phyloP scores from a whole-genome alignment of 1,140 invertebrate species.

The Lanistes nyassanus region DNA sequence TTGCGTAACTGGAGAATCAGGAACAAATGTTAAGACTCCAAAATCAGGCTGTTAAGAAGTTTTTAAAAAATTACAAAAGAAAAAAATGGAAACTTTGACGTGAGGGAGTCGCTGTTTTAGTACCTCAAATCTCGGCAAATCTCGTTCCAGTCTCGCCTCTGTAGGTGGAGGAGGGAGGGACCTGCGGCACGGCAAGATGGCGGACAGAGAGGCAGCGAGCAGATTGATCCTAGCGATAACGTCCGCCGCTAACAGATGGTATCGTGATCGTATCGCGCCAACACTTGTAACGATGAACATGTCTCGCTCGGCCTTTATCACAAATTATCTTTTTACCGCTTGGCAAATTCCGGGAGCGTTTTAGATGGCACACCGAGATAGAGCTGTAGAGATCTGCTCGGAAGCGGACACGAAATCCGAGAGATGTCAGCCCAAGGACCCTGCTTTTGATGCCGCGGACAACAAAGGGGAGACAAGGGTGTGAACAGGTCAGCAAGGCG shows the following conservation, averaged over 20 bases:
- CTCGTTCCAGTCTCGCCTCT: no score
- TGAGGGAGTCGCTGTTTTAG: no score
- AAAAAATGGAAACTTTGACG: no score
- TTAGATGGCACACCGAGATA: neutral
- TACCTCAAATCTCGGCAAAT: no score
- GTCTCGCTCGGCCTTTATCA: conserved; percentile 16
- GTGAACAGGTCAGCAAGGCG: neutral
- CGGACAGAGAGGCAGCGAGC: no score
- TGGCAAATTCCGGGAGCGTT: neutral
- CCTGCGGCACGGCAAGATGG: no score
- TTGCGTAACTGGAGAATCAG: no score
- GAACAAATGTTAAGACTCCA: no score
- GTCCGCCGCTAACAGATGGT: conserved; percentile 11
- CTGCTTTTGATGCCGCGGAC: neutral
- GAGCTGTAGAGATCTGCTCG: neutral
- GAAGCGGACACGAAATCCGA: neutral
- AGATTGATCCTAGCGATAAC: conserved; percentile 15
- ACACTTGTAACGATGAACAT: conserved; percentile 25
- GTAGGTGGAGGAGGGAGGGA: no score
- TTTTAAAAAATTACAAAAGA: no score
- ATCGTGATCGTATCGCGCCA: conserved; percentile 14
- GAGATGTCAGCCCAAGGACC: conserved; percentile 3
- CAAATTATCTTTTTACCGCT: conserved; percentile 14
- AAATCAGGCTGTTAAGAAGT: no score
- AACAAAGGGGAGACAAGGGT: conserved; percentile 7